These are phyloP conservation scores for Gavia stellata DNA, from an alignment of 2,113 vertebrate genomes.

Conservation along the genomic window DNA sequence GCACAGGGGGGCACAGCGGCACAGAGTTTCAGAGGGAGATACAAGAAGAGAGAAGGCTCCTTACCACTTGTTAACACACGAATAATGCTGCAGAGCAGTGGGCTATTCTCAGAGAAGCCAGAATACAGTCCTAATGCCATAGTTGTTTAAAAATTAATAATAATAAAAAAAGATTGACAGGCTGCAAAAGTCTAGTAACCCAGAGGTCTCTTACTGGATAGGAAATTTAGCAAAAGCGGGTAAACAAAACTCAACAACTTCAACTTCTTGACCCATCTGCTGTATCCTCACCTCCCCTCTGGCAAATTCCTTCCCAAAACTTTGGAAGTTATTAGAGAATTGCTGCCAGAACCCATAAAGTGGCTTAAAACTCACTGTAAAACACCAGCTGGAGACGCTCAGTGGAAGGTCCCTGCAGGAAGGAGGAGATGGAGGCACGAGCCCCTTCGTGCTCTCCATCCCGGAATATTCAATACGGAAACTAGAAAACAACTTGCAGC, in stretches of 20 bases:
- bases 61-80: not conserved
- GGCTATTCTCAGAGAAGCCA: not conserved
- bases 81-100: not conserved
- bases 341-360: no score
- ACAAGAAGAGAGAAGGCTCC: not conserved
- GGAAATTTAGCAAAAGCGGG: not conserved
- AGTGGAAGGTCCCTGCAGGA: no score
- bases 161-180: no score
- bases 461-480: not conserved
- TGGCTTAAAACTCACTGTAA: not conserved
- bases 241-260: not conserved
- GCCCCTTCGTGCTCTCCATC: not conserved
- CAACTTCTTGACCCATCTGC: not conserved
- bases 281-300: not conserved
- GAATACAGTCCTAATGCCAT: no score
- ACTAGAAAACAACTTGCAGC: not conserved
- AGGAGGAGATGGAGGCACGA: not conserved
- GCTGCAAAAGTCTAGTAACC: not conserved
- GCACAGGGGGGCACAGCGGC: not conserved
- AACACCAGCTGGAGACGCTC: not conserved
- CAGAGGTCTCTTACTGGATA: not conserved
- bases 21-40: not conserved
- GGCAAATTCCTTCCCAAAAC: not conserved
- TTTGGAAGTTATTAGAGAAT: not conserved
- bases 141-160: not conserved